Percentiles rank a stretch among this genome's conserved stretches.
Evolutionary conservation across 1,140 invertebrate species (phyloP).

Genomic region (Diprion similis): DNA sequence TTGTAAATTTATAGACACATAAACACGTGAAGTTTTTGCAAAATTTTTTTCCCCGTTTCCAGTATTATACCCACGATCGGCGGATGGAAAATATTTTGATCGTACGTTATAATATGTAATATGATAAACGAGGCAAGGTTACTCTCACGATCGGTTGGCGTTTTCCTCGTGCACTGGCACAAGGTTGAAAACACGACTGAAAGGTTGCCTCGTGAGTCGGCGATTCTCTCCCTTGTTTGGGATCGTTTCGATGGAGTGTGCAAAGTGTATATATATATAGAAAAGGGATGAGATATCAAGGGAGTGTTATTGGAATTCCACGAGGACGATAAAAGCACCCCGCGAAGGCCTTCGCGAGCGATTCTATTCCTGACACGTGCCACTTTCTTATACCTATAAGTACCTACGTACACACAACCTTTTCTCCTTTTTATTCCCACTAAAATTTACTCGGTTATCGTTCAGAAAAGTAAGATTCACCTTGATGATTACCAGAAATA

Average conservation of each 20-base stretch:
- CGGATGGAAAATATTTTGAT: no score
- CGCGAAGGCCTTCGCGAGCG: background rate
- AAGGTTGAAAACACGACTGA: background rate
- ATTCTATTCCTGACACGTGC: background rate
- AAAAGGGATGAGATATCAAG: background rate
- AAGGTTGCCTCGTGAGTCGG: background rate
- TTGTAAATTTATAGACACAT: no score
- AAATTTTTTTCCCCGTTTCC: no score
- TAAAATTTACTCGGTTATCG: background rate
- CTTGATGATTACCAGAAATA: no score
- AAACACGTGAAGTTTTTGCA: no score
- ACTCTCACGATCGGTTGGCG: no score
- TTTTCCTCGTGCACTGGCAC: no score
- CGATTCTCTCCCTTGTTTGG: background rate
- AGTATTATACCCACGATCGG: no score
- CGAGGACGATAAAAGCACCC: background rate
- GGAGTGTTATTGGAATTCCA: conserved; percentile 6
- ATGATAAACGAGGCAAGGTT: no score
- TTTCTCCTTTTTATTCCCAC: background rate
- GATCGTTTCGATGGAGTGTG: background rate
- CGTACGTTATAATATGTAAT: no score
- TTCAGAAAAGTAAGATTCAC: no score
- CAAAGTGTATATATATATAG: no score
- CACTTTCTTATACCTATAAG: background rate
- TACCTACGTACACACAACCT: background rate